phyloP scores from a whole-genome alignment of 2,113 vertebrate genomes.

The Pundamilia nyererei region DNA sequence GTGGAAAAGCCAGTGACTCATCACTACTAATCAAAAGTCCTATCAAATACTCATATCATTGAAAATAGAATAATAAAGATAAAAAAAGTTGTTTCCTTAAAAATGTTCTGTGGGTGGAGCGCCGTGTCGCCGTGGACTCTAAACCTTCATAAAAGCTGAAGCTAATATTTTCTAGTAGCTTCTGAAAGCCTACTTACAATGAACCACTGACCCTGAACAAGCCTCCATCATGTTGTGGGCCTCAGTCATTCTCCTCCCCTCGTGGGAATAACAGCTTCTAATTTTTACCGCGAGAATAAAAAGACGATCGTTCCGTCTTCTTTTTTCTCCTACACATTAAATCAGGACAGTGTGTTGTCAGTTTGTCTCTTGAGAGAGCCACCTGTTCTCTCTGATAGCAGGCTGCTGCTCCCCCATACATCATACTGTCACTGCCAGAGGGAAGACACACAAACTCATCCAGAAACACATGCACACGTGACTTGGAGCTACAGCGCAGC shows the following conservation, averaged over 20 bases:
- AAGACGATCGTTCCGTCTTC: constrained; percentile 1
- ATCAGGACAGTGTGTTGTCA: constrained; percentile 33
- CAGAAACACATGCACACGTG: background rate
- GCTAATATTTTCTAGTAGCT: background rate
- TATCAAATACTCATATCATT: background rate
- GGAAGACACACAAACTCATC: background rate
- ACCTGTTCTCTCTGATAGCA: constrained; percentile 58
- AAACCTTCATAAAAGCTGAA: background rate
- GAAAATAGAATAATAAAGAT: background rate
- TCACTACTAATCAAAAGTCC: background rate
- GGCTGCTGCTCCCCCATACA: constrained; percentile 48
- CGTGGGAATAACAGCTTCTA: background rate
- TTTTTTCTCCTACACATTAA: constrained; percentile 13
- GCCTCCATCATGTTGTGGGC: background rate
- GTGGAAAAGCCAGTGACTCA: background rate
- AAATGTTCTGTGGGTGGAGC: background rate
- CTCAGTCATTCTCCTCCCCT: background rate
- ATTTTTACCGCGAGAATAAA: background rate
- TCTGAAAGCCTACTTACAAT: background rate
- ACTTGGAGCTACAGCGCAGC: background rate
- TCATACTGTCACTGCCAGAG: constrained; percentile 49
- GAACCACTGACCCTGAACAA: background rate
- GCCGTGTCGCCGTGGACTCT: background rate
- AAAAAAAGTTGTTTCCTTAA: background rate
- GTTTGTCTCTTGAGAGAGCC: constrained; percentile 38